phyloP scores from a whole-genome alignment of 2,113 vertebrate species.

The Mastomys coucha region DNA sequence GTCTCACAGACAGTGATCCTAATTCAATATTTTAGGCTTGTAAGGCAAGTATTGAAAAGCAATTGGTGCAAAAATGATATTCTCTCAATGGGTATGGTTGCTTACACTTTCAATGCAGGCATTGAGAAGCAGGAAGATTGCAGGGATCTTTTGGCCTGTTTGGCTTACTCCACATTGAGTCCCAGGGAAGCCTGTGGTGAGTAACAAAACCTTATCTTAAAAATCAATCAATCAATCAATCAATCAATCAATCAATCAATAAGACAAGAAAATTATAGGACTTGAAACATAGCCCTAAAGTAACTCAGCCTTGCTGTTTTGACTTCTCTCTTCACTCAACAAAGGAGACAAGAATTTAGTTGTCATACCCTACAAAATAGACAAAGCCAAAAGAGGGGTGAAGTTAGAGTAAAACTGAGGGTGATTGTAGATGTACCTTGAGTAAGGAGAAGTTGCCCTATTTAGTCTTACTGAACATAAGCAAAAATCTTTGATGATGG shows the following conservation, averaged over 20 bases:
- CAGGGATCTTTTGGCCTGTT: no score
- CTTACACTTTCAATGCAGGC: neutral
- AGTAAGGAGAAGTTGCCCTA: neutral
- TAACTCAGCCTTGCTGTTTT: neutral
- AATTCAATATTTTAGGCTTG: conserved; percentile 38
- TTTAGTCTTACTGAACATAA: neutral
- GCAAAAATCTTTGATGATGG: neutral
- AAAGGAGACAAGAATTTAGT: neutral
- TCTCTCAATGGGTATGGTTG: neutral
- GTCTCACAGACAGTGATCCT: neutral
- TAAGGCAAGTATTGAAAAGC: conserved; percentile 6
- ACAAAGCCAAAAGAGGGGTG: neutral
- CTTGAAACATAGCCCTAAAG: neutral
- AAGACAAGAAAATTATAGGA: neutral
- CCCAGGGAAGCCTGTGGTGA: no score
- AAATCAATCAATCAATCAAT: neutral
- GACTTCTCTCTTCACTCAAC: neutral
- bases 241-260: no score
- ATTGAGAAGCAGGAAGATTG: no score
- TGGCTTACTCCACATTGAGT: neutral
- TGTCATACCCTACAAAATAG: neutral
- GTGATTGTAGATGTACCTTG: neutral
- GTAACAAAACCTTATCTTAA: neutral
- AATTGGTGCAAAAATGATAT: neutral
- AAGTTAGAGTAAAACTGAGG: neutral